Percentiles rank a stretch among this genome's conserved stretches.
Evolutionary conservation across 2,113 vertebrate species (phyloP).

Genomic region (Phalacrocorax aristotelis): DNA sequence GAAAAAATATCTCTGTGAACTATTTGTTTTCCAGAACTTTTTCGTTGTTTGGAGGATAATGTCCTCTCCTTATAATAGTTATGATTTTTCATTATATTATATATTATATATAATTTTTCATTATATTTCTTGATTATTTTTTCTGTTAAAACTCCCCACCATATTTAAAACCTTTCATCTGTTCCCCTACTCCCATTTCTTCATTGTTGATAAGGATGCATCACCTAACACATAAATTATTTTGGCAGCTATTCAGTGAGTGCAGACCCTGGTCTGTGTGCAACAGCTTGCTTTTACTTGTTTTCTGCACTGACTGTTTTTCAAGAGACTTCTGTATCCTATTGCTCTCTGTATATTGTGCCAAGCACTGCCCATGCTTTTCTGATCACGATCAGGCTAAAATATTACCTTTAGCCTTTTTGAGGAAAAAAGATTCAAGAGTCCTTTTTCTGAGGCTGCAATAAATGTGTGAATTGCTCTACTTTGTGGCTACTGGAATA

Average conservation of each 20-base stretch:
- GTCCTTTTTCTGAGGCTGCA: neutral
- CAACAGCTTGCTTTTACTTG: neutral
- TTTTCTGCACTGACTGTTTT: neutral
- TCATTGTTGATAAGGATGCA: neutral
- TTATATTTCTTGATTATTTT: neutral
- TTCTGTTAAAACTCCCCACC: neutral
- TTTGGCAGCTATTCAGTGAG: neutral
- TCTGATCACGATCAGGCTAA: neutral
- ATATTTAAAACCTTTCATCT: neutral
- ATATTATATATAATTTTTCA: neutral
- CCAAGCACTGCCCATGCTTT: rapidly evolving
- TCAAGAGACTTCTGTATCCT: neutral
- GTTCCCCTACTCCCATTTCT: neutral
- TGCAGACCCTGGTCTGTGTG: neutral
- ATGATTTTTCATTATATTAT: slow-evolving; percentile 3
- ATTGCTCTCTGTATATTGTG: neutral
- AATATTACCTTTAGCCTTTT: neutral
- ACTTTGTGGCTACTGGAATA: neutral
- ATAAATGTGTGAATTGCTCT: neutral
- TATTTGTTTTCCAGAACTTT: slow-evolving; percentile 61
- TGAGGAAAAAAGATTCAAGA: neutral
- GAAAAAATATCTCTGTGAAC: slow-evolving; percentile 48
- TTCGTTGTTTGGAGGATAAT: slow-evolving; percentile 36
- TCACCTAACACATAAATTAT: neutral
- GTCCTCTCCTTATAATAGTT: neutral